These are phyloP conservation scores for Pyralis farinalis DNA, from an alignment of 2,888 invertebrate genomes.

Conservation along the genomic window DNA sequence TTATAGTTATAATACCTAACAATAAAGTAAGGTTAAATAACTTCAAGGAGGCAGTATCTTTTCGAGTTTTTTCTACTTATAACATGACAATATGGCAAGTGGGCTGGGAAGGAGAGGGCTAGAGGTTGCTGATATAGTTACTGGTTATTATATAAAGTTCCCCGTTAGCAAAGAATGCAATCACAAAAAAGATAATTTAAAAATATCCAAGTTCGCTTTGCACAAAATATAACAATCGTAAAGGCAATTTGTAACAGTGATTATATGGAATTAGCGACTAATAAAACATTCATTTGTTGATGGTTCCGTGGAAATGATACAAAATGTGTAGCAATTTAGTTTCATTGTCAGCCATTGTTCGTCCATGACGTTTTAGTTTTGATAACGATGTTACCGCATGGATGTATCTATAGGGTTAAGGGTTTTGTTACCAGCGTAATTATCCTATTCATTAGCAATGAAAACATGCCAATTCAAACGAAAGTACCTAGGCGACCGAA, in stretches of 20 bases:
- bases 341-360: constrained; percentile 16
- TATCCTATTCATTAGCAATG: neutral
- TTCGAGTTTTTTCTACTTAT: too few species aligned
- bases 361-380: constrained; percentile 17
- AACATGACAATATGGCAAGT: too few species aligned
- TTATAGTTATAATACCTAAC: too few species aligned
- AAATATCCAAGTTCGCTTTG: neutral
- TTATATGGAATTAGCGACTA: constrained; percentile 3
- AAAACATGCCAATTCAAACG: neutral
- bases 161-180: neutral
- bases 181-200: neutral
- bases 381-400: constrained; percentile 6
- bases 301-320: constrained; percentile 17
- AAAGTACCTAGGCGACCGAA: too few species aligned
- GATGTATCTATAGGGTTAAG: neutral
- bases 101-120: too few species aligned
- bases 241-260: neutral
- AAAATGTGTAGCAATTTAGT: constrained; percentile 17
- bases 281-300: constrained; percentile 16
- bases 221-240: neutral
- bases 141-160: too few species aligned
- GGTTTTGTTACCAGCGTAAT: neutral
- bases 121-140: too few species aligned
- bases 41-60: too few species aligned
- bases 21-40: too few species aligned